Base-by-base conservation (phyloP, 2,888 invertebrate genomes). In the Stomorhina lunata region DNA sequence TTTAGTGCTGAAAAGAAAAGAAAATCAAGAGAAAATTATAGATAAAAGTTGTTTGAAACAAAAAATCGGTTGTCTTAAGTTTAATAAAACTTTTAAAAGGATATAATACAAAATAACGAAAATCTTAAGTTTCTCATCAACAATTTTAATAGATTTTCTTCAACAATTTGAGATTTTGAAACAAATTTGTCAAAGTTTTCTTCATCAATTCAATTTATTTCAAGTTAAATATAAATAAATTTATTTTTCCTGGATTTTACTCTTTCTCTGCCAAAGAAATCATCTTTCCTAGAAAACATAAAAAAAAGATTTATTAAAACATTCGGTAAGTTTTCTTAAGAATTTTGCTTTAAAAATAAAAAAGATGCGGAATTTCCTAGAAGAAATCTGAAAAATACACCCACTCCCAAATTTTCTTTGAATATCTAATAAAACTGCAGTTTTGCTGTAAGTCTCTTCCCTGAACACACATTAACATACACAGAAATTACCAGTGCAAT, bases 401-500 rank as follows among this genome's bases (percentile, higher is more conserved):
- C 9, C 22, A 27, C 4, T 15, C 4, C 4, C 20, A 34, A 17
- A 22, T 37, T 59, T 0, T 22, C 20, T n/a, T n/a, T n/a, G n/a
- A n/a, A 6, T 22, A 55, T 65, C 32, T 48, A 65, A 20, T 50
- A 20, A 63, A 66, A 76, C 57, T 76, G 75, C 75, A 76, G 10
- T 37, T 57, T 34, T 25, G 6, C 40, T 66, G 17, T 37, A 57
- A 37, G 29, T 37, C 4, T 32, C 20, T 75, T 37, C n/a, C 57
- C 48, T 22, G 43, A 69, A 76, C 6, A 32, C n/a, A 17, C 12
- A n/a, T 20, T 4, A 45, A 61, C 48, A 40, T 34, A 10, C 27
- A 27, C 34, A 71, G 76, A 59, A 9, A 22, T 50, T 57, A 48
- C 48, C 57, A 72, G 63, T 76, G 75, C 82, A 82, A 82, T 82